Evolutionary conservation across 1,140 invertebrate genomes (phyloP), one percentile per base, ranked within the genome.

Genomic region (Agrypnia vestita): DNA sequence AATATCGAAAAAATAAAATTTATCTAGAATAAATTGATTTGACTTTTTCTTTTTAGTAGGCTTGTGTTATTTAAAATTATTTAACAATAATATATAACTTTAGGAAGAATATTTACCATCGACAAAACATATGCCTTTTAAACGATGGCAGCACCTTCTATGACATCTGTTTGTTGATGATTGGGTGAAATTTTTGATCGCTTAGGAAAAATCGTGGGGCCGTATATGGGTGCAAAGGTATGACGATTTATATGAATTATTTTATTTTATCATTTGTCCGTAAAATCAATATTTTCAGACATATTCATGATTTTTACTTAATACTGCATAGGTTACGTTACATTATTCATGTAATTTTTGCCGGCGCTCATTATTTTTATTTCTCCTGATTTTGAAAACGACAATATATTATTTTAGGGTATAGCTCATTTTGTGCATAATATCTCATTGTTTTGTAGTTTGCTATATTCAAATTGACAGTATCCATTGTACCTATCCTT

Each of bases 141-240:
- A 47, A 8, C 17, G 13, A 44, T 79, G 47, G 77, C 69, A 79
- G 62, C 19, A 79, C 69, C 13, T 12, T 61, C 47, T 49, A 55
- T 80, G 79, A 80, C 79, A 80, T 76, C 72, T 80, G 79, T 80
- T 80, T 80, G 79, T 80, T 80, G 79, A 80, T 80, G 79, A 80
- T 80, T 80, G 79, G 79, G 62, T 71, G 74, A 75, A 80, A 80
- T 80, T 80, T 80, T 80, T 80, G 59, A 55, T 76, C 72, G 53
- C 21, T 76, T 69, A 15, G 19, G 62, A 75, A 76, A 75, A 59
- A 47, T 75, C 59, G 73, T 49, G 25, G 64, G 25, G 61, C 74
- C 61, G 62, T 47, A 53, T 76, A 46, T 53, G 47, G 72, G 79
- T 46, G 79, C 19, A 21, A 61, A 76, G 79, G 74, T 80, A 76